These are phyloP conservation scores for Psophia crepitans DNA, from an alignment of 2,113 vertebrate genomes.

Conservation along the genomic window DNA sequence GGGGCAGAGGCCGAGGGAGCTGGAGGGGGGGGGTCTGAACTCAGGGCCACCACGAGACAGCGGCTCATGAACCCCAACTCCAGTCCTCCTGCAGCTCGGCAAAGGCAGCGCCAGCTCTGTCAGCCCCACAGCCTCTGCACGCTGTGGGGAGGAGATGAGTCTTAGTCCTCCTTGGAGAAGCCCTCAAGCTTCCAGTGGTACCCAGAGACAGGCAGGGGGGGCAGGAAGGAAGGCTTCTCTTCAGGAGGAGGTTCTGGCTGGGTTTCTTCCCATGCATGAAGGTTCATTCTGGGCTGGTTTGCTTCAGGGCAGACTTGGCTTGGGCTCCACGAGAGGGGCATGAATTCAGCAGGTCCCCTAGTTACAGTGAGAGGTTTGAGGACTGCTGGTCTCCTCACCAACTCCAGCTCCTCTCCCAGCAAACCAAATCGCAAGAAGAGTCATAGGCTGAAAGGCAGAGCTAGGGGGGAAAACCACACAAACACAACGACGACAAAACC, in stretches of 20 bases:
- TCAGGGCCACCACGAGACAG: neutral
- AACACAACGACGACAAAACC: no score
- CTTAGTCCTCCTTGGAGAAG: neutral
- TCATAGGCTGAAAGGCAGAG: neutral
- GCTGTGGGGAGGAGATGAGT: no score
- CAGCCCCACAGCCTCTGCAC: neutral
- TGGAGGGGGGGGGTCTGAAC: neutral
- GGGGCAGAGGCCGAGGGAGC: accelerated
- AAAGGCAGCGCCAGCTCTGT: neutral
- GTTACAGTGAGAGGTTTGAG: accelerated
- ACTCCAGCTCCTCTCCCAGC: neutral
- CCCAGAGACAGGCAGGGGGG: neutral
- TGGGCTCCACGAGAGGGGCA: neutral
- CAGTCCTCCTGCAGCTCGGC: neutral
- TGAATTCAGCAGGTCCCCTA: neutral
- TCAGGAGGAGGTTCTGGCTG: neutral
- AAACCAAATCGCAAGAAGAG: neutral
- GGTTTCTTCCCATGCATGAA: neutral
- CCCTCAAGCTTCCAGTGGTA: neutral
- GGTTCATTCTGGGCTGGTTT: neutral
- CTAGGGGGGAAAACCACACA: neutral
- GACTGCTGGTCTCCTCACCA: neutral
- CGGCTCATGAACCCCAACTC: no score
- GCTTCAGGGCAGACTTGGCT: neutral
- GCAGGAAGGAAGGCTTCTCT: neutral